phyloP scores from a whole-genome alignment of 2,888 invertebrate species.

The Eupithecia dodoneata region DNA sequence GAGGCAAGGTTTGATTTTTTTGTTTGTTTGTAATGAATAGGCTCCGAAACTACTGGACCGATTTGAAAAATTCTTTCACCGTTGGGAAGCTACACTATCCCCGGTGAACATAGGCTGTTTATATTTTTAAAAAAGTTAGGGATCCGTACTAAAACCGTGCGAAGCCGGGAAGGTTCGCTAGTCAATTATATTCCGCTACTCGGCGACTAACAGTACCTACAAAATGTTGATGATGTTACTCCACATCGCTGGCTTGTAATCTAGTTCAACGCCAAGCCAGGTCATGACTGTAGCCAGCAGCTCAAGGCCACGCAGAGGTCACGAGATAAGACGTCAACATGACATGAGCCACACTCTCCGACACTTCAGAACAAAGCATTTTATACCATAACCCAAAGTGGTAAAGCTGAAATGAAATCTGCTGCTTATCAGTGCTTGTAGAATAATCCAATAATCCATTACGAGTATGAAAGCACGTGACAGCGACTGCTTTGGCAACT shows the following conservation, averaged over 20 bases:
- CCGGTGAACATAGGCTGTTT: too few relatives aligned
- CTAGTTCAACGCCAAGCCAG: constrained; percentile 23
- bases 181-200: too few relatives aligned
- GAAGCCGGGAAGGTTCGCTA: too few relatives aligned
- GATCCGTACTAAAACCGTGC: too few relatives aligned
- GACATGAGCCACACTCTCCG: constrained; percentile 50
- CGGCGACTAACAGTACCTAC: too few relatives aligned
- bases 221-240: background rate
- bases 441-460: constrained; percentile 29
- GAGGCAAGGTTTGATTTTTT: too few relatives aligned
- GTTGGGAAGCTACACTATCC: too few relatives aligned
- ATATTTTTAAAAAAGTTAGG: too few relatives aligned
- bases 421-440: constrained; percentile 19
- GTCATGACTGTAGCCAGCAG: constrained; percentile 36
- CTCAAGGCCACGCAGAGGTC: constrained; percentile 59
- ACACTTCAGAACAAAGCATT: constrained; percentile 41
- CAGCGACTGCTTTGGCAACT: constrained; percentile 20
- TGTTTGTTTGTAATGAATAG: too few relatives aligned
- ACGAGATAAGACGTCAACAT: constrained; percentile 54
- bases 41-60: too few relatives aligned
- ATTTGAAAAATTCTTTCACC: too few relatives aligned
- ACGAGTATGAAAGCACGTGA: constrained; percentile 24
- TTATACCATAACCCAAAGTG: constrained; percentile 18
- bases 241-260: constrained; percentile 4
- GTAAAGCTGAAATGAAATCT: constrained; percentile 3